A percentile compares a stretch with the other conserved stretches of the same genome.
Conservation (phyloP, 1,140 invertebrate species). For the Drosophila lacteicornis region DNA sequence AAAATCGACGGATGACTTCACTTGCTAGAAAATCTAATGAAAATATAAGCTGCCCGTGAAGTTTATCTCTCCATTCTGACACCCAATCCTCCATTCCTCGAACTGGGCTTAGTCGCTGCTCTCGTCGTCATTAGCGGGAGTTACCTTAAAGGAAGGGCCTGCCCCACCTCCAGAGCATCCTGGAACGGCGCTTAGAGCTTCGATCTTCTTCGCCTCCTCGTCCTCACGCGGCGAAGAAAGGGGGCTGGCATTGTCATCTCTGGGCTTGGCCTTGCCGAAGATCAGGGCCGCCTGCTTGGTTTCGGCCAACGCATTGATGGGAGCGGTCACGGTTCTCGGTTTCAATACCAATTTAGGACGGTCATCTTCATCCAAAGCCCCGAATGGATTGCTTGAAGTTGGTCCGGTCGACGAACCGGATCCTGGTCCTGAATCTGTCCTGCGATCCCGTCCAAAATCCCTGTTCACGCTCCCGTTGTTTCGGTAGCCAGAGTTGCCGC, state of each 20-base stretch:
- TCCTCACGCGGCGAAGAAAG: slow-evolving; percentile 27
- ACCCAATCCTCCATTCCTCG: background rate
- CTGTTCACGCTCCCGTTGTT: slow-evolving; percentile 1
- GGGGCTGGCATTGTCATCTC: slow-evolving; percentile 86
- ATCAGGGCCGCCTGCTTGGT: slow-evolving; percentile 92
- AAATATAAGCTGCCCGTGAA: slow-evolving; percentile 13
- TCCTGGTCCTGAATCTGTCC: background rate
- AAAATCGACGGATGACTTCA: background rate
- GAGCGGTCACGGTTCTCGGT: slow-evolving; percentile 92
- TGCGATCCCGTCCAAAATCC: background rate
- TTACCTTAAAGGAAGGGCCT: no score
- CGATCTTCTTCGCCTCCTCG: background rate
- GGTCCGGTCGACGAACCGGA: slow-evolving; percentile 2
- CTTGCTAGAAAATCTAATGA: slow-evolving; percentile 1
- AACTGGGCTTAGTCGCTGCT: slow-evolving; percentile 5
- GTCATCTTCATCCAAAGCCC: slow-evolving; percentile 87
- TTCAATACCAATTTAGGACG: slow-evolving; percentile 92
- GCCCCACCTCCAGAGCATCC: background rate
- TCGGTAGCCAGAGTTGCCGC: slow-evolving; percentile 3
- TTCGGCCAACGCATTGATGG: slow-evolving; percentile 93
- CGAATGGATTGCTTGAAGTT: slow-evolving; percentile 1
- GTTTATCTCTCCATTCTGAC: no score
- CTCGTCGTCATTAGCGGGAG: background rate
- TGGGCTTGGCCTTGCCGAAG: slow-evolving; percentile 94
- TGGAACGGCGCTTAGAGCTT: background rate